Evolutionary conservation across 2,797 vertebrate genomes (phyloP), one percentile per base, ranked within the genome.

Genomic region (Mus minutoides): DNA sequence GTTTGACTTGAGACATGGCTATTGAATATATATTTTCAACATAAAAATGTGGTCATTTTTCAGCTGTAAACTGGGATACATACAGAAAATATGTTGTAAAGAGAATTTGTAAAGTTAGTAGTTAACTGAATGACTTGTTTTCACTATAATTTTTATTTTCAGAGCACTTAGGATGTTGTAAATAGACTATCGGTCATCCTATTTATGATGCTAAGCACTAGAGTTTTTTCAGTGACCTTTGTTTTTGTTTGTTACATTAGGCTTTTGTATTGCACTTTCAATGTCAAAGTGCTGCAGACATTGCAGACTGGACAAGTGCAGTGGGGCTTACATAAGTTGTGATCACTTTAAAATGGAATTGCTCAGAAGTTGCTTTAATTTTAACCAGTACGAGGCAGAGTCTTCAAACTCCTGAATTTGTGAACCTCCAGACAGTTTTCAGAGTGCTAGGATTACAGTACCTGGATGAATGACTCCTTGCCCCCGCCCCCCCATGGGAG

Each of bases 251-350:
- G n/a, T 34, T 78, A 78, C 17, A 78, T 52, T 79, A 54, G 54
- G 49, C 31, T 79, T 79, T 52, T 79, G n/a, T 17, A 83, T 60
- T 60, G 13, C 14, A 43, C 34, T 29, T 83, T 40, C 43, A 29
- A 79, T 14, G 19, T 90, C 24, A 62, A 21, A 91, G 67, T 58
- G 34, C 6, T 34, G 21, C 60, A 87, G n/a, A n/a, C n/a, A n/a
- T n/a, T 94, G 19, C 54, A 83, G 46, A 92, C 94, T 92, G 87
- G 92, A 71, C 62, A 85, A n/a, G 19, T 67, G 21, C 62, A 67
- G 4, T 85, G 34, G 62, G 34, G 62, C 17, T 85, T 49, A n/a
- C 40, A n/a, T 24, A 95, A 49, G 40, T 24, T 75, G 16, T 76
- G 29, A 49, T 88, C 67, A 49, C 49, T 94, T 94, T 88, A 76